Evolutionary conservation across 2,888 invertebrate genomes (phyloP).

Genomic region (Pyralis farinalis): DNA sequence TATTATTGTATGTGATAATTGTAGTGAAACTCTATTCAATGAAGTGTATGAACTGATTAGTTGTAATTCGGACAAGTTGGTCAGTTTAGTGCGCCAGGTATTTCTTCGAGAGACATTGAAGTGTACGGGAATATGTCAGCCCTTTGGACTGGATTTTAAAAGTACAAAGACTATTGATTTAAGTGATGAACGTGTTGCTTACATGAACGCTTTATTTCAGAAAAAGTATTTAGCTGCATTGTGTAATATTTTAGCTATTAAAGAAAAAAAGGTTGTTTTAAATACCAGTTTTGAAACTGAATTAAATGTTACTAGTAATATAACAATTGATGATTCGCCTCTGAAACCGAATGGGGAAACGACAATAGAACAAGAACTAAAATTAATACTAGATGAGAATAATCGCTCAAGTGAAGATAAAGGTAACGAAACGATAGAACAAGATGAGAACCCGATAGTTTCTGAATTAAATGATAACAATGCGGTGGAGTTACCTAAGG

Average conservation of each 20-base stretch:
- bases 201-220: conserved; percentile 83
- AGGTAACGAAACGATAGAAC: conserved; percentile 46
- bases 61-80: conserved; percentile 83
- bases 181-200: conserved; percentile 73
- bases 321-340: conserved; percentile 60
- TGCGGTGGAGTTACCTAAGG: conserved; percentile 47
- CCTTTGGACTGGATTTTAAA: conserved; percentile 83
- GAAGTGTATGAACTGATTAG: conserved; percentile 88
- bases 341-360: conserved; percentile 51
- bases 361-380: conserved; percentile 55
- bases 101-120: conserved; percentile 83
- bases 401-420: conserved; percentile 53
- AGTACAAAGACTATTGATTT: conserved; percentile 76
- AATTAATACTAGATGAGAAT: conserved; percentile 51
- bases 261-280: conserved; percentile 83
- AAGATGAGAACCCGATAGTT: conserved; percentile 42
- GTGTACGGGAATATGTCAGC: conserved; percentile 81
- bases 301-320: conserved; percentile 67
- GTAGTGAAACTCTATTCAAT: conserved; percentile 85
- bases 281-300: conserved; percentile 82
- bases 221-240: conserved; percentile 87
- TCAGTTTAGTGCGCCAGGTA: conserved; percentile 80
- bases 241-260: conserved; percentile 87
- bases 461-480: conserved; percentile 41
- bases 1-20: conserved; percentile 87